Evolutionary conservation across 2,113 vertebrate species (phyloP), one percentile per base, ranked within the genome.

Genomic region (Eretmochelys imbricata): DNA sequence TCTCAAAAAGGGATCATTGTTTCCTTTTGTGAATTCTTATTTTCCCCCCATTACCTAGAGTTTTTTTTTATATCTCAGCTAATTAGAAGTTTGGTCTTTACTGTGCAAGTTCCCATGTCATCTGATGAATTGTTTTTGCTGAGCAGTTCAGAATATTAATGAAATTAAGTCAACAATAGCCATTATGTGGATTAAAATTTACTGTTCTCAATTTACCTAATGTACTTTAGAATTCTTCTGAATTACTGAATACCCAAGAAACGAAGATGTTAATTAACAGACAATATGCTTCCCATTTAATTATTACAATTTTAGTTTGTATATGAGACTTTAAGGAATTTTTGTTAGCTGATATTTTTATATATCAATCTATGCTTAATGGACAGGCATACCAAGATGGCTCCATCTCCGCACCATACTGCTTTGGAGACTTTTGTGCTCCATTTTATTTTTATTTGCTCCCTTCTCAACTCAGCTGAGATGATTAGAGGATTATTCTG

Each of bases 1-100:
- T 94, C 95, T 96, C 94, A 96, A 97, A 97, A 38, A 96, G 93
- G 92, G 95, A 97, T 97, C 96, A 96, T 88, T 94, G 42, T 35
- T 97, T 91, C 88, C 75, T 91, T 94, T 88, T 80, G 93, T 22
- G 54, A 96, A 95, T 95, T 91, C 85, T 91, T 76, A 27, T 76
- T 88, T 87, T 91, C 89, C 95, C 57, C 92, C 89, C 90, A 85
- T 81, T 95, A 95, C 96, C 81, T 0, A 54, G 85, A 95, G 96
- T 95, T 89, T 94, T 96, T 89, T 94, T 96, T 89, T 29, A 84
- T 75, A 62, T 19, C 62, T 93, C 90, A 95, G 93, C 91, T 94
- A 79, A 95, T 2, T 22, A 46, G 50, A 0, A 55, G 87, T 96
- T 95, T 87, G 76, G 57, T 50, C 84, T 95, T 93, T 82, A 85